These are phyloP conservation scores for Anhinga anhinga DNA, from an alignment of 2,113 vertebrate genomes.

Conservation along the genomic window DNA sequence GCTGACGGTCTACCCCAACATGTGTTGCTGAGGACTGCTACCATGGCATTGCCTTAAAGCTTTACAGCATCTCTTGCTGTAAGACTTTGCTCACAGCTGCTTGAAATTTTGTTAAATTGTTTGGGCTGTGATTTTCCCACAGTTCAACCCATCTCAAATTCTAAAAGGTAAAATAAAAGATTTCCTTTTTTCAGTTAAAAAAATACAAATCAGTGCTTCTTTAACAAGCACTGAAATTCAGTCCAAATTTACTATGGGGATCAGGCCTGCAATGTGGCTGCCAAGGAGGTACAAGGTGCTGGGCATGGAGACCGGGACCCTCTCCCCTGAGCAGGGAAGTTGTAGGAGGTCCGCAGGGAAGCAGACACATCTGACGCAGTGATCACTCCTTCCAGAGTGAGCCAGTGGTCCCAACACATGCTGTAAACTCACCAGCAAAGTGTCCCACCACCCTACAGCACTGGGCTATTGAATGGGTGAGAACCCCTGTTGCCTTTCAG, in stretches of 20 bases:
- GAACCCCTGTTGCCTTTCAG: neutral
- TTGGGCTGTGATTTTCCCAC: neutral
- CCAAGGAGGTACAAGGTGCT: neutral
- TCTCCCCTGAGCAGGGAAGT: neutral
- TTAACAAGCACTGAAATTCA: neutral
- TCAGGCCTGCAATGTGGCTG: neutral
- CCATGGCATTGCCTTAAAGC: neutral
- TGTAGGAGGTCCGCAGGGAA: neutral
- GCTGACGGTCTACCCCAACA: neutral
- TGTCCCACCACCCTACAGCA: accelerated
- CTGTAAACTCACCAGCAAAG: neutral
- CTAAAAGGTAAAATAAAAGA: neutral
- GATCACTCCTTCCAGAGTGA: neutral
- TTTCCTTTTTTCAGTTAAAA: neutral
- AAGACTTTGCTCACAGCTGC: neutral
- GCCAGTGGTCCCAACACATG: neutral
- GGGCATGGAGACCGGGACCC: neutral
- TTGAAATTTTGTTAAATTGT: neutral
- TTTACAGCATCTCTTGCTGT: neutral
- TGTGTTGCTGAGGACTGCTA: neutral
- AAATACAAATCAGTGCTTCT: neutral
- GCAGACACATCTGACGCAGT: neutral
- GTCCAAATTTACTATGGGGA: neutral
- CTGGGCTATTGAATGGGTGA: neutral
- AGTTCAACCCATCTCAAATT: neutral